phyloP scores from a whole-genome alignment of 2,113 vertebrate species.

The Corythornis madagascariensis region DNA sequence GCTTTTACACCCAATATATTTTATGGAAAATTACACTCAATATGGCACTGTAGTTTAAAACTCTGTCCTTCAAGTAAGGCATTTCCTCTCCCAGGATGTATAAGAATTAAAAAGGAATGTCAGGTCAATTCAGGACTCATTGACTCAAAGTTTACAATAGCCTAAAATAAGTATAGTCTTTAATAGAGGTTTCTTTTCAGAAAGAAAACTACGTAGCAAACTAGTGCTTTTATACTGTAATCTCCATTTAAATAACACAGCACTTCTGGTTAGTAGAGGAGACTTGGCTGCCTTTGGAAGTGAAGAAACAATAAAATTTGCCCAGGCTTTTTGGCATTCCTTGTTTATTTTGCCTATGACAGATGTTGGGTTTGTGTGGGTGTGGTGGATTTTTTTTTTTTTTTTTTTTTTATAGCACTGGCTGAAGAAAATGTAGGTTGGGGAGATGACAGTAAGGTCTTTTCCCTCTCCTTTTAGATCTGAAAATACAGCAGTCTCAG shows the following conservation, averaged over 20 bases:
- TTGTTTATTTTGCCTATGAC: not conserved
- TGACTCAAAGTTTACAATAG: not conserved
- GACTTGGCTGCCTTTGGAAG: not conserved
- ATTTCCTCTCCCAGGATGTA: not conserved
- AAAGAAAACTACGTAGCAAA: not conserved
- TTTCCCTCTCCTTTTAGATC: not conserved
- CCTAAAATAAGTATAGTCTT: not conserved
- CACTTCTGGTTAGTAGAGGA: not conserved
- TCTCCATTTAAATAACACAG: not conserved
- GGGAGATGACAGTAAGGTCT: not conserved
- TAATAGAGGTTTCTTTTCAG: not conserved
- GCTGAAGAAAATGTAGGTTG: not conserved
- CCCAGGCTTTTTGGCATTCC: not conserved
- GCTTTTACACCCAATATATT: not conserved
- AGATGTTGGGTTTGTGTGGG: not conserved
- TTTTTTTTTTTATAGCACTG: not conserved
- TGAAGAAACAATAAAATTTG: not conserved
- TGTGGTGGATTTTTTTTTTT: not conserved
- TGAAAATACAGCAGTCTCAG: not conserved
- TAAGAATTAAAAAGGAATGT: not conserved
- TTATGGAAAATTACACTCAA: not conserved
- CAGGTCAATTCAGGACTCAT: not conserved
- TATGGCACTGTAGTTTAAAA: not conserved
- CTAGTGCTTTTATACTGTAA: not conserved
- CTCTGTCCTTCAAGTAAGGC: not conserved